Conservation (phyloP, 2,888 invertebrate genomes). For the Hofmannophila pseudospretella region DNA sequence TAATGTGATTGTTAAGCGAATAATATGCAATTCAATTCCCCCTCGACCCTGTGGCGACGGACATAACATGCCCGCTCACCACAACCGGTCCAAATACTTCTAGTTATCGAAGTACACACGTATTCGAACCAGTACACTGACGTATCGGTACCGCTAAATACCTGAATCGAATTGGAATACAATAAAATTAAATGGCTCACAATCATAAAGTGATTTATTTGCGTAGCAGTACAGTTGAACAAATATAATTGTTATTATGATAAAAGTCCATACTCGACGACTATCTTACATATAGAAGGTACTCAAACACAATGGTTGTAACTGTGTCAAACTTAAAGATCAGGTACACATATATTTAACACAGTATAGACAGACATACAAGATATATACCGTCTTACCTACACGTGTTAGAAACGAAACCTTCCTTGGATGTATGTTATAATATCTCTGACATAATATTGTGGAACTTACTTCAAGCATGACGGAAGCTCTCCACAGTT, state of each 20-base stretch:
- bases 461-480: conserved; percentile 24
- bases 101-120: conserved; percentile 1
- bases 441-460: conserved; percentile 17
- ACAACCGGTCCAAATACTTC: conserved; percentile 35
- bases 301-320: background rate
- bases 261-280: no score
- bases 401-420: background rate
- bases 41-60: conserved; percentile 20
- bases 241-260: no score
- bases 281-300: no score
- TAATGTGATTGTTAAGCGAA: conserved; percentile 8
- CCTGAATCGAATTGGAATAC: conserved; percentile 7
- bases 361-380: no score
- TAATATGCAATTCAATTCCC: conserved; percentile 14
- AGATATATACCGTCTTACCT: no score
- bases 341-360: no score
- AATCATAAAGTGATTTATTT: no score
- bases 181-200: conserved; percentile 1
- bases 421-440: conserved; percentile 8
- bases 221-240: no score
- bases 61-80: conserved; percentile 48
- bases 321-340: background rate
- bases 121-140: background rate
- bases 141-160: conserved; percentile 3
- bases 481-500: conserved; percentile 26